Conservation (phyloP, 2,113 vertebrate species). For the Perognathus longimembris region DNA sequence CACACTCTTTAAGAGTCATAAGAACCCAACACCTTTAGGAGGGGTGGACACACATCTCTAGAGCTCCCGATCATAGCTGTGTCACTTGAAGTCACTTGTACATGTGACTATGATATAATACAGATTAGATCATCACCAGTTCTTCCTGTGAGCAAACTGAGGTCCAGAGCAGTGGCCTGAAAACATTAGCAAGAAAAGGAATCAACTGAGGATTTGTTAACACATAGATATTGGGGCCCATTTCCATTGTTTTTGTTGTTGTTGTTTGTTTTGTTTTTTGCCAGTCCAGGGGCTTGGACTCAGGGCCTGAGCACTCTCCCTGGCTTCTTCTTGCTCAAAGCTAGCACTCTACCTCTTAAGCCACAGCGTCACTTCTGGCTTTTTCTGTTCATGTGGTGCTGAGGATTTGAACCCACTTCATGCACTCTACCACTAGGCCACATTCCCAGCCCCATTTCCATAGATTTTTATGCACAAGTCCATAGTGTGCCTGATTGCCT, state of each 20-base stretch:
- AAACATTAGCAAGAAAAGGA: background rate
- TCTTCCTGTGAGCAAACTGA: background rate
- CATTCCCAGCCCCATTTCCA: too few species aligned
- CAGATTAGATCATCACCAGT: background rate
- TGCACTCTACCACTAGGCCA: too few species aligned
- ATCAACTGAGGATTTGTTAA: background rate
- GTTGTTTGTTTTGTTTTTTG: too few species aligned
- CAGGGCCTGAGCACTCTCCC: too few species aligned
- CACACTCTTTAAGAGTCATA: background rate
- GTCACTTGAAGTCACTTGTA: slow-evolving; percentile 5
- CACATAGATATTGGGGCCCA: rapidly evolving
- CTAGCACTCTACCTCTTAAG: too few species aligned
- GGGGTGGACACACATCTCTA: background rate
- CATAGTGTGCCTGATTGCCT: background rate
- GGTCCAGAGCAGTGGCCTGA: background rate
- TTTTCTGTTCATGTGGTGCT: too few species aligned
- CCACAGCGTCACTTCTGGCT: too few species aligned
- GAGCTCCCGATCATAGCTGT: background rate
- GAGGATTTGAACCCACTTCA: too few species aligned
- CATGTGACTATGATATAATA: background rate
- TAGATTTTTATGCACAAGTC: too few species aligned
- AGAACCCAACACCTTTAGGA: background rate
- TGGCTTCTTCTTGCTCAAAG: too few species aligned
- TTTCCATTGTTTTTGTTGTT: background rate
- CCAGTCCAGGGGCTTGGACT: too few species aligned